Evolutionary conservation across 1,140 invertebrate genomes (phyloP).

Genomic region (Dryas iulia): DNA sequence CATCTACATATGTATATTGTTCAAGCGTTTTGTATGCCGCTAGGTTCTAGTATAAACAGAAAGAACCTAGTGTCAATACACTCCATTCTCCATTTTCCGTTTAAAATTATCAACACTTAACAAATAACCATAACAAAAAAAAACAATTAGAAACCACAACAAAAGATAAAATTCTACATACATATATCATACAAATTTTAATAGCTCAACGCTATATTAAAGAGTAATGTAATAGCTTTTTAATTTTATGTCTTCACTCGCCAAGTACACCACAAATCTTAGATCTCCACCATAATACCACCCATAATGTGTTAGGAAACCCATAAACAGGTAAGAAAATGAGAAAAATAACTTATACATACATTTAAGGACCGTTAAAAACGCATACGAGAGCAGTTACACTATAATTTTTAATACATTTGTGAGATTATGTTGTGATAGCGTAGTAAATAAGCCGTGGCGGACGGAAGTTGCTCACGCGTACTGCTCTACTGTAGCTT

Average conservation of each 20-base stretch:
- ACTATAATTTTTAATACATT: conserved; percentile 24
- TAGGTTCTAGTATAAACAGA: too few relatives aligned
- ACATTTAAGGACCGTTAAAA: conserved; percentile 4
- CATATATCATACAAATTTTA: neutral
- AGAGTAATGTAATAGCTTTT: neutral
- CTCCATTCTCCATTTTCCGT: too few relatives aligned
- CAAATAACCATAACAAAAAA: too few relatives aligned
- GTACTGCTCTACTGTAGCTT: neutral
- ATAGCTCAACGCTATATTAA: neutral
- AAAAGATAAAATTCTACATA: too few relatives aligned
- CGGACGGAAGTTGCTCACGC: conserved; percentile 16
- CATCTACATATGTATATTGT: too few relatives aligned
- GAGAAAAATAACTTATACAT: neutral
- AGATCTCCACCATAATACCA: neutral
- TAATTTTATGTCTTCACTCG: conserved; percentile 1
- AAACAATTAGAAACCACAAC: too few relatives aligned
- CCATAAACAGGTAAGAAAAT: neutral
- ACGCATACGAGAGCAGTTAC: neutral
- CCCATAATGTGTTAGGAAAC: neutral
- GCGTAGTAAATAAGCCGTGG: conserved; percentile 2
- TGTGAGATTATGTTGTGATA: conserved; percentile 16
- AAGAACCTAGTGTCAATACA: too few relatives aligned
- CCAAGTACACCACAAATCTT: neutral
- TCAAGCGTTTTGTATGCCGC: too few relatives aligned
- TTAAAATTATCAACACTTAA: too few relatives aligned